Base-by-base conservation (phyloP, 2,888 invertebrate genomes). In the Drosophila kambysellisi region DNA sequence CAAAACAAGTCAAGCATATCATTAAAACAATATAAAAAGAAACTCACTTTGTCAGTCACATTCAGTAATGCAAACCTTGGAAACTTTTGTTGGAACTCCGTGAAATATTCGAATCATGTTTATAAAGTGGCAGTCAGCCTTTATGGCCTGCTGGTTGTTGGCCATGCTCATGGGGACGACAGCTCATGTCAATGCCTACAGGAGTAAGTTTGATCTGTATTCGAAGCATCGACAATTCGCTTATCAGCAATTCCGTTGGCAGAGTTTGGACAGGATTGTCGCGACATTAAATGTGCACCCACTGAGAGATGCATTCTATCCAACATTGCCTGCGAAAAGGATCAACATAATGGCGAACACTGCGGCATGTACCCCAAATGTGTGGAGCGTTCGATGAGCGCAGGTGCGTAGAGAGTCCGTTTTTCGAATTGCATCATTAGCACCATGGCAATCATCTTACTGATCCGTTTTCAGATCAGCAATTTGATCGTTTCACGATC, bases 401-500 rank as follows among this genome's bases (percentile, higher is more conserved):
- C 51, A 74, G 83, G 83, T 84, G 52, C 15, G 83, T 76, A 29
- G 5, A 37, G 0, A 53, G 17, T 57, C 7, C 3, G 1, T 12
- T 11, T 25, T 11, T 25, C 25, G 37, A 5, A 53, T 33, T 35
- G 25, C 46, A 54, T 43, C 25, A 17, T 11, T 30, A 12, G 48
- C 56, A 57, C 46, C 66, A 58, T 56, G 3, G 33, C 46, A 57
- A 20, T 25, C 54, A 41, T 32, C 35, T 67, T 56, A 73, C 80
- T 73, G 76, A 72, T 78, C 79, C 66, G 32, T 83, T 88, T 46
- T 74, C 83, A 84, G 84, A 86, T 84, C 86, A 88, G 83, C 74
- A 71, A 48, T 43, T 60, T 53, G 68, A 69, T 41, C 58, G 43
- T 20, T 57, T 83, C 67, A 68, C 46, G 68, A 87, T 89, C 61